These are phyloP conservation scores for Drosophila albomicans DNA, from an alignment of 1,140 invertebrate species.

Conservation along the genomic window DNA sequence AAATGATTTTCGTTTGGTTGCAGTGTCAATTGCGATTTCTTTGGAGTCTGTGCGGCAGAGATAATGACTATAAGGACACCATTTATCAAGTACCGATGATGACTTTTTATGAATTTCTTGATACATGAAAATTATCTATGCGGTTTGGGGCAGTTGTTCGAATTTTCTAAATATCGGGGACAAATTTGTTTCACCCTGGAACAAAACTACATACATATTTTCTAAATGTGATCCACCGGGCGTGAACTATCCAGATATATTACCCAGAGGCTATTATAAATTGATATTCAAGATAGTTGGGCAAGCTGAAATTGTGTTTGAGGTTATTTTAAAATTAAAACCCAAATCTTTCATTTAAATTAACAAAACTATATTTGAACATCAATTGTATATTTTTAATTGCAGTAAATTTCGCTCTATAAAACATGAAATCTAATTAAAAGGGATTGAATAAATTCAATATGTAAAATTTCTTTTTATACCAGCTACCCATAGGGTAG, in stretches of 20 bases:
- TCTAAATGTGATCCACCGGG: slow-evolving; percentile 21
- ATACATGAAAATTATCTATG: slow-evolving; percentile 31
- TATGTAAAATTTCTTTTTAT: too few relatives aligned
- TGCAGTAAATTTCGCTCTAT: too few relatives aligned
- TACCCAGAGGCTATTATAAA: slow-evolving; percentile 47
- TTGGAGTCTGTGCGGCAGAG: background rate
- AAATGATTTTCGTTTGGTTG: background rate
- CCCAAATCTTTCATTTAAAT: too few relatives aligned
- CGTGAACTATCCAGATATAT: slow-evolving; percentile 35
- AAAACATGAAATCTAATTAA: too few relatives aligned
- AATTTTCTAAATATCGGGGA: slow-evolving; percentile 42
- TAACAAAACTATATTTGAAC: too few relatives aligned
- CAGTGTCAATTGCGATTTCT: background rate
- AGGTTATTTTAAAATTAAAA: too few relatives aligned
- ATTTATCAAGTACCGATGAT: background rate
- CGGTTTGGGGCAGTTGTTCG: slow-evolving; percentile 32
- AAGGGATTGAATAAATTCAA: too few relatives aligned
- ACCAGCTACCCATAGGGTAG: too few relatives aligned
- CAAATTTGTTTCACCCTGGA: slow-evolving; percentile 48
- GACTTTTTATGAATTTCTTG: slow-evolving; percentile 26
- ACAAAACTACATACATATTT: slow-evolving; percentile 30
- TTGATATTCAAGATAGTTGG: slow-evolving; percentile 24
- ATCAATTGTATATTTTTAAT: too few relatives aligned
- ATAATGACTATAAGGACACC: background rate
- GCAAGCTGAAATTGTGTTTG: slow-evolving; percentile 9